Evolutionary conservation across 1,140 invertebrate genomes (phyloP).

Genomic region (Pollicipes pollicipes): DNA sequence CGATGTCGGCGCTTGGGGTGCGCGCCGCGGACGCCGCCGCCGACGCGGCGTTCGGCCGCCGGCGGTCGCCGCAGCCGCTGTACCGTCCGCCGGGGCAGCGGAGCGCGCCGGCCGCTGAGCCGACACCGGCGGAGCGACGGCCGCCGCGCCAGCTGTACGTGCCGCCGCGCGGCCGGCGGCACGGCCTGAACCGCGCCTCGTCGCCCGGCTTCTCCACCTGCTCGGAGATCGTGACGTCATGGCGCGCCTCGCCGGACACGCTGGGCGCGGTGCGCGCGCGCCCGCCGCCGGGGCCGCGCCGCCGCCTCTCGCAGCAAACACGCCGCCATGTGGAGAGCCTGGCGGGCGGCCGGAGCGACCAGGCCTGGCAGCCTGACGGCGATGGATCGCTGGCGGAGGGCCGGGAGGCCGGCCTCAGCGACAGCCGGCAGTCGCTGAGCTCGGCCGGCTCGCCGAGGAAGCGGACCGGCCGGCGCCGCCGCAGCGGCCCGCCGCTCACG

Average conservation of each 20-base stretch:
- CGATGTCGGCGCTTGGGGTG: neutral
- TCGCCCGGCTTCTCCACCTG: conserved; percentile 42
- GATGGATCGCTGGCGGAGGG: too few relatives aligned
- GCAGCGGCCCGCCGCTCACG: neutral
- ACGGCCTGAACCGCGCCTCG: neutral
- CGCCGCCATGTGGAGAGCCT: neutral
- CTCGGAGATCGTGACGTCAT: conserved; percentile 77
- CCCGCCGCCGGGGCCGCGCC: too few relatives aligned
- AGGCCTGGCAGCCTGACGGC: neutral
- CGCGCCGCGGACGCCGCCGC: too few relatives aligned
- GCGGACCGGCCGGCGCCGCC: too few relatives aligned
- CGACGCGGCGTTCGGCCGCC: neutral
- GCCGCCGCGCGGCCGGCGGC: conserved; percentile 1
- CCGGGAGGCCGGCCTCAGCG: too few relatives aligned
- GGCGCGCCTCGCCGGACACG: conserved; percentile 51
- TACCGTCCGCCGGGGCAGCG: neutral
- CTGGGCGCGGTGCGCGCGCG: conserved; percentile 21
- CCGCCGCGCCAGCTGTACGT: conserved; percentile 9
- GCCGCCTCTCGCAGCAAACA: neutral
- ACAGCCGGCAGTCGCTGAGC: neutral
- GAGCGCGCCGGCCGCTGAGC: too few relatives aligned
- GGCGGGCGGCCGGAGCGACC: too few relatives aligned
- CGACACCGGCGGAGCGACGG: neutral
- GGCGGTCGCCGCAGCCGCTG: neutral
- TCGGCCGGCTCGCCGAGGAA: neutral